phyloP scores from a whole-genome alignment of 2,888 invertebrate genomes.

The Lycocerus yunnanus region DNA sequence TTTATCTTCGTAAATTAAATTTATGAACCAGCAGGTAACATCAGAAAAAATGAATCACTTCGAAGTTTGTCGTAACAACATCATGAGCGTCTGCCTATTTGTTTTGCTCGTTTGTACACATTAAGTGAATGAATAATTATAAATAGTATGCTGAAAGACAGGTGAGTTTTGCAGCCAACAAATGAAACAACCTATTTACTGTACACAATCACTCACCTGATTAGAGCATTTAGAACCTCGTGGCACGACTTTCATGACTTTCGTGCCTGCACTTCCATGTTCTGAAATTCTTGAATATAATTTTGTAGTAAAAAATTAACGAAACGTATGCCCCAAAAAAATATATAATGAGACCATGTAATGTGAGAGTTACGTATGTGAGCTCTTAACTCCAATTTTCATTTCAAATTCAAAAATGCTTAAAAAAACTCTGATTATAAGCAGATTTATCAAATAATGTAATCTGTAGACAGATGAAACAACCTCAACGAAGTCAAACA shows the following conservation, averaged over 20 bases:
- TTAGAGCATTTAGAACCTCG: neutral
- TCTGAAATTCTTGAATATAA: neutral
- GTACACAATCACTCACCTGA: neutral
- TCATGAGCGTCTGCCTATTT: neutral
- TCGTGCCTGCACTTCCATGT: neutral
- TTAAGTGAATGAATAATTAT: neutral
- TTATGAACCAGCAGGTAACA: too few relatives aligned
- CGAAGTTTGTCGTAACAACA: neutral
- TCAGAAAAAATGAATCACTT: neutral
- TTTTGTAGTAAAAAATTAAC: neutral
- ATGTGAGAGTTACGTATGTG: too few relatives aligned
- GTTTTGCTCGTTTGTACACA: neutral
- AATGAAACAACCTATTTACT: neutral
- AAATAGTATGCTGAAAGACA: neutral
- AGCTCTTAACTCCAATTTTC: too few relatives aligned
- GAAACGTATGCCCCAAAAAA: neutral
- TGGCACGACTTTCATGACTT: neutral
- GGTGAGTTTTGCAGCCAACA: neutral
- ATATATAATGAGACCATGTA: too few relatives aligned
- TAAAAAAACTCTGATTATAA: too few relatives aligned
- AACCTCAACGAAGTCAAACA: too few relatives aligned
- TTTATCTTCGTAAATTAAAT: too few relatives aligned
- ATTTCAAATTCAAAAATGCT: too few relatives aligned
- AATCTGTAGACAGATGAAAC: too few relatives aligned
- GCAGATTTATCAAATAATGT: too few relatives aligned